Conservation (phyloP, 2,113 vertebrate genomes). For the Tor tambroides region DNA sequence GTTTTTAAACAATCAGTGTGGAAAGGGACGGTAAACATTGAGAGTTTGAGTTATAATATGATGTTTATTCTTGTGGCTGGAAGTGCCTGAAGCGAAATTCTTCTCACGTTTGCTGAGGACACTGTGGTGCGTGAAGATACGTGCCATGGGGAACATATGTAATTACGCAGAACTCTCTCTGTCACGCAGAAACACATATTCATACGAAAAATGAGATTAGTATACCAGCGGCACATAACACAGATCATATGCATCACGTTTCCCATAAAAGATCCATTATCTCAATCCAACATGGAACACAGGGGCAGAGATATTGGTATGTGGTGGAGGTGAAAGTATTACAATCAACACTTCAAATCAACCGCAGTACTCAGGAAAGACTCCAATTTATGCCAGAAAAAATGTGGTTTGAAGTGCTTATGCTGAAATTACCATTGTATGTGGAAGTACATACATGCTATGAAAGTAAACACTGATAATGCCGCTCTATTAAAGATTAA, state of each 20-base stretch:
- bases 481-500: background rate
- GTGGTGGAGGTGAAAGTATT: background rate
- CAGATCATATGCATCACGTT: slow-evolving; percentile 18
- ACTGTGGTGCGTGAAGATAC: slow-evolving; percentile 3
- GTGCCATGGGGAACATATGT: slow-evolving; percentile 41
- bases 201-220: slow-evolving; percentile 41
- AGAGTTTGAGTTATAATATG: slow-evolving; percentile 20
- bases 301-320: background rate
- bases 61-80: background rate
- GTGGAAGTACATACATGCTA: background rate
- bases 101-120: slow-evolving; percentile 25
- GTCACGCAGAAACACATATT: slow-evolving; percentile 22
- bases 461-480: background rate
- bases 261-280: slow-evolving; percentile 18
- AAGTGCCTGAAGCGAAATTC: slow-evolving; percentile 30
- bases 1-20: slow-evolving; percentile 42
- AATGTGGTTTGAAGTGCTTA: background rate
- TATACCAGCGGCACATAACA: background rate
- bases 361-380: background rate
- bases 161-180: slow-evolving; percentile 35
- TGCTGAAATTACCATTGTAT: background rate
- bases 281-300: background rate
- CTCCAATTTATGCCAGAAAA: background rate
- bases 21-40: background rate
- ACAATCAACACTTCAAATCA: slow-evolving; percentile 8